Percentiles rank a stretch among this genome's conserved stretches.
Evolutionary conservation across 2,888 invertebrate species (phyloP).

Genomic region (Ophion slaviceki): DNA sequence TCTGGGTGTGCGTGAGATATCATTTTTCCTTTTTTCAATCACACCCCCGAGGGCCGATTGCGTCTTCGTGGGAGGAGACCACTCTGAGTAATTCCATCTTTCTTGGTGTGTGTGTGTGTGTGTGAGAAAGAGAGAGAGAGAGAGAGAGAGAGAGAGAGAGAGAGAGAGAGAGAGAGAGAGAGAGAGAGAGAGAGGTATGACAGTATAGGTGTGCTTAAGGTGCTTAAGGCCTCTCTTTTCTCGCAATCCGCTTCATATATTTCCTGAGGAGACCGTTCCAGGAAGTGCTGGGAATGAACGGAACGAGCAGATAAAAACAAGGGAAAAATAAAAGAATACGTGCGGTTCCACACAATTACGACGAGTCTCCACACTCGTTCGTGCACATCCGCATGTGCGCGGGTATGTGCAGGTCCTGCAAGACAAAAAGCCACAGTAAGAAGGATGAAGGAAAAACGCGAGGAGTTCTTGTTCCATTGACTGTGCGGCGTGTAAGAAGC

Average conservation of each 20-base stretch:
- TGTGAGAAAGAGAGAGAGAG: background rate
- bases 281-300: constrained; percentile 60
- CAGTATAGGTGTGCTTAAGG: constrained; percentile 62
- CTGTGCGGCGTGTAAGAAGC: constrained; percentile 49
- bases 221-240: constrained; percentile 67
- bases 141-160: constrained; percentile 1
- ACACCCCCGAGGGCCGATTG: constrained; percentile 71
- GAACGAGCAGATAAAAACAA: constrained; percentile 64
- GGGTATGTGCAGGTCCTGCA: background rate
- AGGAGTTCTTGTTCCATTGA: constrained; percentile 49
- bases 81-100: constrained; percentile 73
- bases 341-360: constrained; percentile 29
- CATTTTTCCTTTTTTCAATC: constrained; percentile 78
- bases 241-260: constrained; percentile 76
- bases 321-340: constrained; percentile 58
- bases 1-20: constrained; percentile 54
- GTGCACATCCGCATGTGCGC: background rate
- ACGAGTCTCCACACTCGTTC: background rate
- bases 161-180: constrained; percentile 60
- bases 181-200: constrained; percentile 52
- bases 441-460: constrained; percentile 39
- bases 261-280: constrained; percentile 71
- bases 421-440: constrained; percentile 38
- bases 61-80: constrained; percentile 67
- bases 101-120: background rate